Base-by-base conservation (phyloP, 2,888 invertebrate genomes). In the Oconnorella tubifera region DNA sequence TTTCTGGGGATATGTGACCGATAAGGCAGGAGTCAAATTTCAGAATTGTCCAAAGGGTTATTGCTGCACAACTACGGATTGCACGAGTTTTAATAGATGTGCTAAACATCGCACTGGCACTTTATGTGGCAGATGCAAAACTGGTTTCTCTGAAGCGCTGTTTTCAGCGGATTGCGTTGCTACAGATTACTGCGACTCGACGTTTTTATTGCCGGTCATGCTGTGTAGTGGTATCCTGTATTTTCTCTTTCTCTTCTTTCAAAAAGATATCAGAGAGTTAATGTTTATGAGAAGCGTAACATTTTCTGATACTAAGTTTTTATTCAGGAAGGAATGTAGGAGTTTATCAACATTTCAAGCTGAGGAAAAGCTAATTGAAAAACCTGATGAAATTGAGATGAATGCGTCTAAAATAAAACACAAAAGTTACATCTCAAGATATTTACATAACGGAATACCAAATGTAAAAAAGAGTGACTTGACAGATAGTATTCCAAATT, bases 1-100 rank as follows among this genome's bases (percentile, higher is more conserved):
- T 63, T 72, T 72, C 67, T 72, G 72, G 72, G 72, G 72, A 27
- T 72, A 71, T 59, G n/a, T n/a, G n/a, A 57, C 62, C 49, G 51
- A 63, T 32, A 53, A 61, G 3, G 57, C 56, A 33, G 64, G 64
- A 4, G 67, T 72, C 3, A 56, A 55, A 33, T 72, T 72, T 59
- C 70, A 71, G 65, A 68, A 66, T 29, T 71, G 70, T 33, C 72
- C 70, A 3, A 69, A 71, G 29, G 68, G 68, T 10, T 72, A 72
- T 59, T 68, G 70, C 29, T 71, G 70, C 58, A 31, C 68, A 19
- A 14, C 25, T n/a, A 27, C 1, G 50, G 48, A 25, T 3, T n/a
- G n/a, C n/a, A n/a, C n/a, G n/a, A n/a, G n/a, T n/a, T 32, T 29
- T 29, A 23, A 33, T 2, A 27, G 56, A 31, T 19, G 33, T 59